Evolutionary conservation across 1,140 invertebrate genomes (phyloP).

Genomic region (Psilanteris sp.): DNA sequence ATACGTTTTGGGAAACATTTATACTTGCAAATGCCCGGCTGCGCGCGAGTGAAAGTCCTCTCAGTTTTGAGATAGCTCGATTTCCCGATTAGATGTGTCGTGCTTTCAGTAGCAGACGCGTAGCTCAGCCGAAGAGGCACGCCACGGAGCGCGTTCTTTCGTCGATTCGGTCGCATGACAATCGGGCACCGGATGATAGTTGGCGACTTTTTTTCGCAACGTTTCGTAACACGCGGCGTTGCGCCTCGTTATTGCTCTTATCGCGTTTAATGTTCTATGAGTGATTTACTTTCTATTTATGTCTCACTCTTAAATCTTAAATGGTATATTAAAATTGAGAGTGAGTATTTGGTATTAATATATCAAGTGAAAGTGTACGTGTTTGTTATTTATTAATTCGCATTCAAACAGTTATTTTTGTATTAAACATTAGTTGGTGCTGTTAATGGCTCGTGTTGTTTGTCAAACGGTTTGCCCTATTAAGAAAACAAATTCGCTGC

Average conservation of each 20-base stretch:
- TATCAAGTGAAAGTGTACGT: slow-evolving; percentile 37
- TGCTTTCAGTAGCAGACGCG: slow-evolving; percentile 48
- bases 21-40: slow-evolving; percentile 53
- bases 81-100: slow-evolving; percentile 61
- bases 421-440: too few species aligned
- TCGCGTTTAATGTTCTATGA: slow-evolving; percentile 8
- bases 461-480: too few species aligned
- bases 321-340: slow-evolving; percentile 32
- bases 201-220: slow-evolving; percentile 2
- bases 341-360: slow-evolving; percentile 22
- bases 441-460: too few species aligned
- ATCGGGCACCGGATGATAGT: not conserved
- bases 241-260: not conserved
- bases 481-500: too few species aligned
- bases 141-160: not conserved
- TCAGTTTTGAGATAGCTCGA: slow-evolving; percentile 56
- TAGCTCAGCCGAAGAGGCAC: slow-evolving; percentile 38
- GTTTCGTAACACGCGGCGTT: slow-evolving; percentile 18
- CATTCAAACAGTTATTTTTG: too few species aligned
- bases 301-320: not conserved
- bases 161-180: not conserved
- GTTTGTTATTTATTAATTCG: slow-evolving; percentile 21
- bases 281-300: slow-evolving; percentile 34
- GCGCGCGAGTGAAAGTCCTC: slow-evolving; percentile 70
- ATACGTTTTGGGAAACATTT: slow-evolving; percentile 21